Conservation (phyloP, 2,113 vertebrate genomes). For the Amblyopsis rosae region DNA sequence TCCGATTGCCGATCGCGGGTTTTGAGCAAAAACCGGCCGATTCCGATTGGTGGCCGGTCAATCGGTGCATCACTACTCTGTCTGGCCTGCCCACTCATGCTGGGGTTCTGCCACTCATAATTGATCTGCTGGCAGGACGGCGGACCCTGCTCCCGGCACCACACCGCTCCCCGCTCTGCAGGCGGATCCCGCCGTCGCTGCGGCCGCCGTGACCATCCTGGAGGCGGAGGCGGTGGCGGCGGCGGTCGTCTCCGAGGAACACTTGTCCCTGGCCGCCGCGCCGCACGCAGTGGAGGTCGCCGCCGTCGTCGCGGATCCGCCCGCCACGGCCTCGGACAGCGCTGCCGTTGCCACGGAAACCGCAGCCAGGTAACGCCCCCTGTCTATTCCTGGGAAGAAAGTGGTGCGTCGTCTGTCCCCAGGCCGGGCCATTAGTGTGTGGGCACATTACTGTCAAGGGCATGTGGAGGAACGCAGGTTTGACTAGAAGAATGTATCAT, state of each 20-base stretch:
- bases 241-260: constrained; percentile 63
- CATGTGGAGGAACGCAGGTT: neutral
- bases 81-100: neutral
- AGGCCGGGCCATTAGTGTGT: neutral
- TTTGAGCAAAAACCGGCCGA: too few species aligned
- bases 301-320: constrained; percentile 52
- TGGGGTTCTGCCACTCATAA: neutral
- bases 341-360: constrained; percentile 46
- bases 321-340: constrained; percentile 62
- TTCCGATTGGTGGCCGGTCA: too few species aligned
- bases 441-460: neutral
- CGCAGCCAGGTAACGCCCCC: constrained; percentile 64
- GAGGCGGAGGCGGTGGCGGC: constrained; percentile 52
- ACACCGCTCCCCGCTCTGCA: constrained; percentile 52
- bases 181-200: constrained; percentile 46
- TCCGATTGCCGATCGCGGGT: too few species aligned
- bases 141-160: constrained; percentile 61
- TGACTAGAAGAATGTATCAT: neutral
- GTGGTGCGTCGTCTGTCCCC: neutral
- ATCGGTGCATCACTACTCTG: too few species aligned
- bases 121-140: constrained; percentile 55
- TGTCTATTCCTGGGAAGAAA: neutral
- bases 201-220: constrained; percentile 5
- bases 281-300: constrained; percentile 63
- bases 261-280: constrained; percentile 50